Evolutionary conservation across 2,888 invertebrate genomes (phyloP), one percentile per base, ranked within the genome.

Genomic region (Cryptophagus acutangulus): DNA sequence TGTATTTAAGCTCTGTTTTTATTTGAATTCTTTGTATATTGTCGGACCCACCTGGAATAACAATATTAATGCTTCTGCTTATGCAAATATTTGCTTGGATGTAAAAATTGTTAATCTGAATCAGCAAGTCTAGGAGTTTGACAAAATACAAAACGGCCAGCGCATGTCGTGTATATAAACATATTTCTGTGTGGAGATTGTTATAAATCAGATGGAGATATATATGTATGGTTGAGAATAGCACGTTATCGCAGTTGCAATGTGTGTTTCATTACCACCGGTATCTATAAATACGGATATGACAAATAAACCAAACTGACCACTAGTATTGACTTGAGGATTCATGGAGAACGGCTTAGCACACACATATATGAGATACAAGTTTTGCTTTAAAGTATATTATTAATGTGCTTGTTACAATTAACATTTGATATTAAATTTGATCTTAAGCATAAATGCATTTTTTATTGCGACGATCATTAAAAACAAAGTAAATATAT

Each of bases 321-420:
- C 45, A 46, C 44, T 46, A 49, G 48, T 54, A 52, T 54, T 54
- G 50, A 48, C 48, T 51, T 50, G 43, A 40, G n/a, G 46, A 52
- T 51, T 52, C 52, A 50, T 45, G 51, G 51, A 48, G 48, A 43
- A 54, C 51, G 46, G 48, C 51, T 51, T 49, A 48, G 48, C 46
- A n/a, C n/a, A n/a, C n/a, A n/a, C n/a, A n/a, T n/a, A 44, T 47
- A 52, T 51, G 46, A 40, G 38, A 54, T 52, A 49, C 54, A 49
- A 55, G 54, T 53, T 48, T 48, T n/a, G 49, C n/a, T n/a, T 45
- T 54, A 55, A 54, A 55, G 55, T 52, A 53, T 53, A 49, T 55
- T 58, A 58, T 58, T 58, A 56, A 56, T 58, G 55, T 46, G 49
- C 48, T 46, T 45, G 51, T 45, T 52, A 51, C 54, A 56, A 56